Evolutionary conservation across 2,797 vertebrate genomes (phyloP), one percentile per base, ranked within the genome.

Genomic region (Xiphorhynchus erythropygius): DNA sequence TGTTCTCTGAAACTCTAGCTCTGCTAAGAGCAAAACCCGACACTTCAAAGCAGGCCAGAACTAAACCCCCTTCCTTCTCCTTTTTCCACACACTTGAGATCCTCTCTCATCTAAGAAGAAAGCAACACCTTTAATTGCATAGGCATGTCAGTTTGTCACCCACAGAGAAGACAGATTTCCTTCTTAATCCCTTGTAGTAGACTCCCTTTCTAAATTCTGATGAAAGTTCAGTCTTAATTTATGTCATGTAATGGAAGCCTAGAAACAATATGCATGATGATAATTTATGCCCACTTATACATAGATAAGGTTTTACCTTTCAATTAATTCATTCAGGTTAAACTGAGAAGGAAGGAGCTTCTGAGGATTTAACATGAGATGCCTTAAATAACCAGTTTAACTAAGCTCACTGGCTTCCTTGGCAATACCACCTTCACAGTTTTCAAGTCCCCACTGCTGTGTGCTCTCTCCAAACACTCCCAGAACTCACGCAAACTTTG

Each of bases 1-100:
- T 89, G 39, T 85, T 93, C 50, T 63, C 89, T 96, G 94, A 93
- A 93, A 94, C 42, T 24, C 69, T 78, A 91, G 77, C 87, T 78
- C 78, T 59, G 84, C 80, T 93, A 93, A 89, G 82, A 86, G 47
- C 65, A 84, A 91, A 95, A 96, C 82, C 39, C 2, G 46, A 96
- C 57, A 93, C 89, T 86, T 85, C 16, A 55, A 83, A 84, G 85
- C 50, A 75, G 93, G 79, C 25, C 50, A 65, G 62, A 91, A 92
- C 44, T 55, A 76, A 87, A 84, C 28, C 86, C 57, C 62, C 28
- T 89, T 92, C 47, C 53, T 70, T 80, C 80, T 90, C 50, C 18
- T 60, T 89, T 93, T 94, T 21, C 87, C 46, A 33, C 28, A 22
- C 10, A 25, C 30, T 90, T 86, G 17, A 88, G 39, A 79, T 71